Conservation (phyloP, 2,113 vertebrate species). For the Eulemur rufifrons region DNA sequence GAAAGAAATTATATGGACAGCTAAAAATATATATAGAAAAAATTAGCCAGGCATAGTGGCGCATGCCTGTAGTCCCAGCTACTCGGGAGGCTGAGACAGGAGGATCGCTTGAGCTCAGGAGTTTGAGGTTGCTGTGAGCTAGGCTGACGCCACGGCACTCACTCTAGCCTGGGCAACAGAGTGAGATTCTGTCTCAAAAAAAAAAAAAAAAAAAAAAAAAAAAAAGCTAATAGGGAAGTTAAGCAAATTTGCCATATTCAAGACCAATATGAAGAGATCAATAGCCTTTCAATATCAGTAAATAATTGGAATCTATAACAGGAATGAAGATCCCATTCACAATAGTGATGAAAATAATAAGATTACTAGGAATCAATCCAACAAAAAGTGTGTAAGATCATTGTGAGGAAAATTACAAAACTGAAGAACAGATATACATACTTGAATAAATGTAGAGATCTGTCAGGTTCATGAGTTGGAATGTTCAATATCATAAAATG, state of each 20-base stretch:
- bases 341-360: neutral
- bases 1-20: too few species aligned
- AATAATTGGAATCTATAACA: neutral
- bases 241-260: neutral
- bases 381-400: neutral
- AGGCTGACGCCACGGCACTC: too few species aligned
- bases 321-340: neutral
- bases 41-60: too few species aligned
- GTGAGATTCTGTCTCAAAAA: too few species aligned
- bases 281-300: neutral
- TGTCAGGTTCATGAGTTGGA: neutral
- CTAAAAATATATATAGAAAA: too few species aligned
- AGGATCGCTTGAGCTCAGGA: too few species aligned
- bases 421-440: neutral
- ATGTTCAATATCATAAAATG: constrained; percentile 5
- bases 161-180: too few species aligned
- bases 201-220: too few species aligned
- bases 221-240: neutral
- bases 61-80: too few species aligned
- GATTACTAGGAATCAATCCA: neutral
- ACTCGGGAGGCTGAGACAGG: too few species aligned
- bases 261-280: constrained; percentile 5
- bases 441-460: neutral
- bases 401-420: constrained; percentile 26
- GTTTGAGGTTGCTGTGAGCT: too few species aligned